These are phyloP conservation scores for Pararge aegeria DNA, from an alignment of 1,140 invertebrate species.

Conservation along the genomic window DNA sequence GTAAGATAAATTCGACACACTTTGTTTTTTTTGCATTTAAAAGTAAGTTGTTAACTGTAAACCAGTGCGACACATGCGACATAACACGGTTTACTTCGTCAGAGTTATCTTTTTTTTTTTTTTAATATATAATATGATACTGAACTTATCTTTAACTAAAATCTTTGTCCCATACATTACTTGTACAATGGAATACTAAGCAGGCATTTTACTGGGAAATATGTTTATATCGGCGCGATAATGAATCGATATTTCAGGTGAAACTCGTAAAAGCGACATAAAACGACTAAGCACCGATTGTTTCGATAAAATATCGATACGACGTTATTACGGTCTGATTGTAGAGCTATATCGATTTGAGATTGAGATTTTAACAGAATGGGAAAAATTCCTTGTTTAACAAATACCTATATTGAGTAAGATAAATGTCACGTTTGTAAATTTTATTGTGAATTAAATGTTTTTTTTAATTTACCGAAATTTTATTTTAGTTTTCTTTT, in stretches of 20 bases:
- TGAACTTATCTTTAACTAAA: neutral
- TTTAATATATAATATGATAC: neutral
- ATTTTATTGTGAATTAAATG: no score
- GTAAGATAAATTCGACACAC: no score
- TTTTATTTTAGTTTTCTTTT: no score
- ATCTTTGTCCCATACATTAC: neutral
- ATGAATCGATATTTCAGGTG: slow-evolving; percentile 6
- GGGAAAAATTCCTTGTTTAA: no score
- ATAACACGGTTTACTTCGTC: no score
- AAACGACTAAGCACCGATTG: slow-evolving; percentile 23
- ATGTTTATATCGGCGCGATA: slow-evolving; percentile 10
- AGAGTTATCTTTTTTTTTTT: no score
- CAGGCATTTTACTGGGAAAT: neutral
- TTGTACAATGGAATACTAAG: neutral
- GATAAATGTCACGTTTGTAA: no score
- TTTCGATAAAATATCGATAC: slow-evolving; percentile 20
- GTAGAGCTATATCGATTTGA: neutral
- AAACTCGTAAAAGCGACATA: slow-evolving; percentile 10
- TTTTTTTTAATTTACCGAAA: no score
- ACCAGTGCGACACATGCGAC: no score
- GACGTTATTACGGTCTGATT: slow-evolving; percentile 10
- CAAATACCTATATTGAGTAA: no score
- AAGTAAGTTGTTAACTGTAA: no score
- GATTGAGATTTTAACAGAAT: neutral
- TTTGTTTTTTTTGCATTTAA: no score